Base-by-base conservation (phyloP, 2,113 vertebrate genomes). In the Deroptyus accipitrinus region DNA sequence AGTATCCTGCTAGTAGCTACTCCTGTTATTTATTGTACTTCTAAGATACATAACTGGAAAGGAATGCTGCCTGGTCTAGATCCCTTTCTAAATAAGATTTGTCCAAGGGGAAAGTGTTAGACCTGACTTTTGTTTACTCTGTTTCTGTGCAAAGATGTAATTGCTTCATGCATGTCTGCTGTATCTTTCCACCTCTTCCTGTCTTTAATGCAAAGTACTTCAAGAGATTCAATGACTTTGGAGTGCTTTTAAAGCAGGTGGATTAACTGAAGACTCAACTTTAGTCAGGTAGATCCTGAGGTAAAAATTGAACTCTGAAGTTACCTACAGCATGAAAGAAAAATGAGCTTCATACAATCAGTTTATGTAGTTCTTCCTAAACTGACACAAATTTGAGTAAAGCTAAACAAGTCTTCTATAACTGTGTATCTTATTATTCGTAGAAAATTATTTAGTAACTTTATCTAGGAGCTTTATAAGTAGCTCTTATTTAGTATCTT, bases 101-200 rank as follows among this genome's bases (percentile, higher is more conserved):
- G 7, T 41, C 24, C 13, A 57, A 33, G 11, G 16, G 27, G 19
- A 42, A 81, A 77, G 30, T 0, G 0, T 57, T 74, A 49, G 18
- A 37, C 4, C 2, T 6, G 5, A 31, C 8, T 64, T 61, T 5
- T 25, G 2, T 66, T 31, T 54, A 82, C 61, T 54, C 16, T 59
- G 5, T 52, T 77, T 70, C 39, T 57, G 30, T 5, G 39, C 7
- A 69, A 66, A 10, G 31, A 61, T 75, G 33, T 59, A 20, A 7
- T 57, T 0, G 1, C 19, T 44, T 87, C 11, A 13, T 49, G 13
- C 4, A 1, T 49, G 4, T 17, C 10, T 3, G 1, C 16, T 80
- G 5, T 61, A 13, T 37, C 27, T 75, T 84, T 63, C 17, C 13
- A 31, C 6, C 1, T 86, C 51, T 63, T 57, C 17, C 63, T 31